phyloP scores from a whole-genome alignment of 2,113 vertebrate species.

The Kobus ellipsiprymnus region DNA sequence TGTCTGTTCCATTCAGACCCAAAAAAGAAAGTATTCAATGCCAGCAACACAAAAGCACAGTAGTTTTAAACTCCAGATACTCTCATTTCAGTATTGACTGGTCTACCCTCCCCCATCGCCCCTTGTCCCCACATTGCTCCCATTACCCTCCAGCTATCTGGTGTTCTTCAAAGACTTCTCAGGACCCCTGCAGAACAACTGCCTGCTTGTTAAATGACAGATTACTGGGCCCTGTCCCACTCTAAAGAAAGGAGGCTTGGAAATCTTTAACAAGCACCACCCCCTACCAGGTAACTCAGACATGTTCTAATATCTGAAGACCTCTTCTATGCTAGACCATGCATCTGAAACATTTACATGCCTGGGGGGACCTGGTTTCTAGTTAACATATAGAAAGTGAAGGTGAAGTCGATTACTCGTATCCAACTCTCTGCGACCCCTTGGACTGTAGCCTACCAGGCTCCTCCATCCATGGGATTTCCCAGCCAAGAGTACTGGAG shows the following conservation, averaged over 20 bases:
- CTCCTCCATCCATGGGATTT: not conserved
- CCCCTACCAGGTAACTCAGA: not conserved
- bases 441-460: not conserved
- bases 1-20: slow-evolving; percentile 52
- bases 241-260: not conserved
- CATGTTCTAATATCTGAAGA: not conserved
- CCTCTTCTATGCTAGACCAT: not conserved
- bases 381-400: not conserved
- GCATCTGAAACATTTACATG: not conserved
- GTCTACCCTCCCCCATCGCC: not conserved
- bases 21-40: slow-evolving; percentile 23
- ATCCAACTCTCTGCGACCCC: not conserved
- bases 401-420: not conserved
- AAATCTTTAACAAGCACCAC: not conserved
- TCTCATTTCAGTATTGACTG: slow-evolving; percentile 29
- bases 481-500: not conserved
- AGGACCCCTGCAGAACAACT: not conserved
- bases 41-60: slow-evolving; percentile 28
- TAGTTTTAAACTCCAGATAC: slow-evolving; percentile 16
- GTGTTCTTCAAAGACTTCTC: not conserved
- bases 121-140: not conserved
- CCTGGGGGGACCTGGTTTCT: not conserved
- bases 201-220: not conserved
- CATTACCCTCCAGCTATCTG: not conserved
- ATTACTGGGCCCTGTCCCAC: not conserved